Evolutionary conservation across 2,113 vertebrate genomes (phyloP), one percentile per base, ranked within the genome.

Genomic region (Pavo muticus): DNA sequence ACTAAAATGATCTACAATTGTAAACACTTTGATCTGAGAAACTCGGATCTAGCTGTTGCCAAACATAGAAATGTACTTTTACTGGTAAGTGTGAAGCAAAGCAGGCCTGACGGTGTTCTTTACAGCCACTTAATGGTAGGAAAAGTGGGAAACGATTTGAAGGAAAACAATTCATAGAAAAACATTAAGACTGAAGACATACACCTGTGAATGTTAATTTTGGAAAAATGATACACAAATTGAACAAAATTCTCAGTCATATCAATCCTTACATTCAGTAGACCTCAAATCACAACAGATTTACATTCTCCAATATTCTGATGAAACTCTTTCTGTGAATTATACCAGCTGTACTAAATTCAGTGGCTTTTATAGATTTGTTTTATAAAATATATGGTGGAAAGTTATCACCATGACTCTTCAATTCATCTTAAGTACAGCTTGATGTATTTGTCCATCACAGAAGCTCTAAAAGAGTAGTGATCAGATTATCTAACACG

Each of bases 271-370:
- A 94, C 24, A 45, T 90, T 85, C 86, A 25, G 86, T 6, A 4
- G 37, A 83, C n/a, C 67, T 90, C 30, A 92, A 80, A 68, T 75
- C 93, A n/a, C 60, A 75, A 30, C 27, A 27, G 10, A 93, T 96
- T 81, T 23, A 60, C 54, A 87, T 74, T 96, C 27, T 84, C 17
- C 78, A 30, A 30, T 30, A 56, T 23, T 35, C 64, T 91, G 20
- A 90, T 70, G 14, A 97, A 92, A 77, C 35, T 95, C 52, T 65
- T 94, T 96, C 83, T 4, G 27, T 90, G 68, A 97, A 84, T 97
- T 95, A 88, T 77, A 83, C 44, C 86, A 89, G 72, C 88, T 82
- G 9, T n/a, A 93, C 27, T 90, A 88, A 90, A 94, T 80, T 82
- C 56, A 59, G 21, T 93, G 79, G 44, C 30, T 93, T 94, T n/a